Base-by-base conservation (phyloP, 2,888 invertebrate species). In the Gerosis bhagava region DNA sequence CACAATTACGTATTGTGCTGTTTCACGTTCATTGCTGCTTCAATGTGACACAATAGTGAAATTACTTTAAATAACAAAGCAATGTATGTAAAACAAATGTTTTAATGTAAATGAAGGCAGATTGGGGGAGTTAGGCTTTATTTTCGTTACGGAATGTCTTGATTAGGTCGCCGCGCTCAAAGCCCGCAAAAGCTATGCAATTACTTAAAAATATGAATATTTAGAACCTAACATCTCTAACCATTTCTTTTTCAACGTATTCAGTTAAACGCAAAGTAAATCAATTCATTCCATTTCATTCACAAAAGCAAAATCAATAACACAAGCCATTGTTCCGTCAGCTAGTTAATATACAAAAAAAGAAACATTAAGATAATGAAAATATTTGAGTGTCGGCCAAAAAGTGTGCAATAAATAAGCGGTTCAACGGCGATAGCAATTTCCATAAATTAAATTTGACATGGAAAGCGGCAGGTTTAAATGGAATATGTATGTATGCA, bases 381-480 rank as follows among this genome's bases (percentile, higher is more conserved):
- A 74, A 75, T 73, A 70, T 53, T 77, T 78, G 73, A 73, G 62
- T 59, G 54, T 32, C 57, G 52, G 75, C 79, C 79, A 81, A 78
- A 77, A 67, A 59, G 15, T 61, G 53, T 51, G 59, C 56, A 65
- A 75, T 76, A 77, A 77, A 44, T 26, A 62, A 56, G 50, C 49
- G 49, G 55, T 55, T 52, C 50, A 55, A 49, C 50, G 53, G 51
- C 49, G 46, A 57, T 54, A 58, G 51, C 70, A 76, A 77, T 82
- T 76, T 76, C 60, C 73, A 79, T 80, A 80, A 66, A 73, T 78
- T 74, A 74, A 63, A 59, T 50, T 50, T 60, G 68, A 67, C 66
- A 64, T 64, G 42, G 51, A 49, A 44, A 45, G 31, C 25, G 35
- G 42, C 49, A 45, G 42, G 40, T 41, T 36, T 43, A 22, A 41